Base-by-base conservation (phyloP, 2,888 invertebrate genomes). In the Drosophila stalkeri region DNA sequence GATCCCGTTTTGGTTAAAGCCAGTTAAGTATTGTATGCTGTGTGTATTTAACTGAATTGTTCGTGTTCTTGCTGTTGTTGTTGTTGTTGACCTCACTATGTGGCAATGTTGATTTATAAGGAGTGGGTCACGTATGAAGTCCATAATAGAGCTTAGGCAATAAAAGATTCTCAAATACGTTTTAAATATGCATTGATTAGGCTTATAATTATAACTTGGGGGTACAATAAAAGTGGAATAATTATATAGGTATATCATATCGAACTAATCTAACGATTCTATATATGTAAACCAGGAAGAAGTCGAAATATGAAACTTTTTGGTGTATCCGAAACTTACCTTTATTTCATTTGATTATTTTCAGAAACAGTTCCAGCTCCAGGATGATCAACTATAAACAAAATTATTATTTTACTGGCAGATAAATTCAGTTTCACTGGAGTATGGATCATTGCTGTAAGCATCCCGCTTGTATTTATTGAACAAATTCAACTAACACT, bases 1-100 rank as follows among this genome's bases (percentile, higher is more conserved):
- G 65, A 55, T 51, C 67, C 73, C 68, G 63, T 68, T 78, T 78
- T 83, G 84, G 80, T 60, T 62, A 80, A 39, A 83, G 77, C 84
- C 57, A 68, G 68, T 73, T 81, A 49, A 57, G 33, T 76, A 59
- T 41, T 52, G 31, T 57, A 31, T 47, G 75, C 61, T 61, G 14
- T 12, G 46, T 73, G 46, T 73, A 80, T 46, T 64, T 43, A 51
- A 43, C 55, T 49, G 27, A 68, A 49, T 51, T 35, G 68, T 51
- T 72, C 63, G 54, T 67, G 73, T 41, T 65, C 64, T 41, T 33
- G 72, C 31, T 64, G 68, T 49, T 39, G 31, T 44, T 63, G 66
- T 37, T 44, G 67, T 23, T 44, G 56, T 23, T 46, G 14, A 31
- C 37, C 31, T 23, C 39, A 18, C 20, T 54, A 18, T 54, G n/a